A percentile compares a stretch with the other conserved stretches of the same genome.
Evolutionary conservation across 1,140 invertebrate genomes (phyloP).

Genomic region (Ostrea edulis): DNA sequence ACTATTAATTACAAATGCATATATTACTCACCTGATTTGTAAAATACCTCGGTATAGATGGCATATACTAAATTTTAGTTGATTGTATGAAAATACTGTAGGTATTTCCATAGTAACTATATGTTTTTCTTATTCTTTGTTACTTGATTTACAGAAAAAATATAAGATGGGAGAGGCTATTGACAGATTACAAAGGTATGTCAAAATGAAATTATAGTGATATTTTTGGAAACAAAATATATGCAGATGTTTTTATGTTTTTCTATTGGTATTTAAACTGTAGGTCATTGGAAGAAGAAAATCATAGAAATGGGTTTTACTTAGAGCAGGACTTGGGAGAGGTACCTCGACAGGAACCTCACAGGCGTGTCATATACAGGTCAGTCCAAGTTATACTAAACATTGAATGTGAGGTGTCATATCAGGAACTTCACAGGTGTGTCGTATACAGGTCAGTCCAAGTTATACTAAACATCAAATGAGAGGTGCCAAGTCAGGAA

Average conservation of each 20-base stretch:
- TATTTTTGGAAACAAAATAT: background rate
- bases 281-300: background rate
- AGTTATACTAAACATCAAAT: background rate
- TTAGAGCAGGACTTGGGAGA: background rate
- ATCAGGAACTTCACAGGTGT: background rate
- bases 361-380: conserved; percentile 3
- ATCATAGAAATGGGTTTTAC: background rate
- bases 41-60: no score
- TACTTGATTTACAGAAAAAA: background rate
- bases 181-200: conserved; percentile 1
- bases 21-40: no score
- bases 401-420: background rate
- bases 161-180: conserved; percentile 14
- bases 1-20: no score
- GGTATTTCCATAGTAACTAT: no score
- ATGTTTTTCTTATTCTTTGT: background rate
- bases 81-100: no score
- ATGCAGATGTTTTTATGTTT: background rate
- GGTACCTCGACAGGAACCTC: conserved; percentile 3
- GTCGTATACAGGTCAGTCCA: background rate
- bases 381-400: background rate
- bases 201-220: background rate
- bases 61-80: no score
- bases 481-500: background rate
- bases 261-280: background rate